These are phyloP conservation scores for Apamea sordens DNA, from an alignment of 2,888 invertebrate species.

Conservation along the genomic window DNA sequence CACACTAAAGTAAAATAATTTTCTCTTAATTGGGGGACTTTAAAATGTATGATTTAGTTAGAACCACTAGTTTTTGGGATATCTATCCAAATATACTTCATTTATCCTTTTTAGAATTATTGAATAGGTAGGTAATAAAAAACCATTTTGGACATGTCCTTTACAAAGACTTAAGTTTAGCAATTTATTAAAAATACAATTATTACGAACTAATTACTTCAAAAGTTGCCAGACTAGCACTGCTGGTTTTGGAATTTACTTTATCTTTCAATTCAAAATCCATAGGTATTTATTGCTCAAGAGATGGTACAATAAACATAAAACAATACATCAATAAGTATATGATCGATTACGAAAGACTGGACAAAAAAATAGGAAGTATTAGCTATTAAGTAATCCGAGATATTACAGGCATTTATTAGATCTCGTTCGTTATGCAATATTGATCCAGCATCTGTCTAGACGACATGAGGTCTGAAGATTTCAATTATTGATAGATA, in stretches of 20 bases:
- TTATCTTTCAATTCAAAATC: slow-evolving; percentile 15
- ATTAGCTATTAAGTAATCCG: slow-evolving; percentile 45
- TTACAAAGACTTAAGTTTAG: slow-evolving; percentile 1
- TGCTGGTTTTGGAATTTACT: slow-evolving; percentile 25
- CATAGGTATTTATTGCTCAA: slow-evolving; percentile 22
- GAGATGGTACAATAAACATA: slow-evolving; percentile 28
- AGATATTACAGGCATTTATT: slow-evolving; percentile 40
- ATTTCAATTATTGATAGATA: slow-evolving; percentile 68
- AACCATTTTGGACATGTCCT: too few relatives aligned
- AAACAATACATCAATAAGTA: slow-evolving; percentile 39
- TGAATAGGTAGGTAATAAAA: too few relatives aligned
- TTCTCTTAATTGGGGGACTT: too few relatives aligned
- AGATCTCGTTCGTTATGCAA: slow-evolving; percentile 57
- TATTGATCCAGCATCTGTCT: slow-evolving; percentile 56
- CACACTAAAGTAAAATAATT: too few relatives aligned
- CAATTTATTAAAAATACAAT: slow-evolving; percentile 20
- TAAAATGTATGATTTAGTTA: too few relatives aligned
- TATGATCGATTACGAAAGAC: slow-evolving; percentile 40
- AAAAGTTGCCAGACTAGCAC: slow-evolving; percentile 19
- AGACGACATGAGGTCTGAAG: slow-evolving; percentile 54
- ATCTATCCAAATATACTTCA: too few relatives aligned
- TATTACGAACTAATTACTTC: slow-evolving; percentile 22
- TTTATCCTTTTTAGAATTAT: too few relatives aligned
- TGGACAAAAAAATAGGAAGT: slow-evolving; percentile 42
- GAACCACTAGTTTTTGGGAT: too few relatives aligned